Evolutionary conservation across 2,113 vertebrate species (phyloP).

Genomic region (Rhinopomastus cyanomelas): DNA sequence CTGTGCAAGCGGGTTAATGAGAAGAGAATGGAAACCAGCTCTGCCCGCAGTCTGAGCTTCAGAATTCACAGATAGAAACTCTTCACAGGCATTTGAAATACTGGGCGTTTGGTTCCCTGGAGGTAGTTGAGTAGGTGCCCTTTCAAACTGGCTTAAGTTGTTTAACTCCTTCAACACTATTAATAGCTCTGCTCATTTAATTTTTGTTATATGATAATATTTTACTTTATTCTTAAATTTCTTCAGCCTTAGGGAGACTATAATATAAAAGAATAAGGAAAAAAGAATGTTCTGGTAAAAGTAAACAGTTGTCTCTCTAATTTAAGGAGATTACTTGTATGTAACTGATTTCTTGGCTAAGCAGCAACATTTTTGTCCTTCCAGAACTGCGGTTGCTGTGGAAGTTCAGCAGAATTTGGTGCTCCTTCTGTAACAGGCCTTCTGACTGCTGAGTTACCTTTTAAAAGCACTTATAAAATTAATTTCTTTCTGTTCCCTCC

Average conservation of each 20-base stretch:
- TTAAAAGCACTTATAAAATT: too few species aligned
- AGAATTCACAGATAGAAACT: neutral
- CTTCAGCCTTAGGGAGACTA: neutral
- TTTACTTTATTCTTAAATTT: neutral
- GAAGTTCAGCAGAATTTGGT: neutral
- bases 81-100: neutral
- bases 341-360: neutral
- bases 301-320: neutral
- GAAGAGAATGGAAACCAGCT: neutral
- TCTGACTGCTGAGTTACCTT: too few species aligned
- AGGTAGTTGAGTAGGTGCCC: neutral
- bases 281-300: neutral
- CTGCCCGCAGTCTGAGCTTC: neutral
- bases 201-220: neutral
- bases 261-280: neutral
- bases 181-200: neutral
- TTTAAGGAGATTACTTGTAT: neutral
- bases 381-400: fast-evolving
- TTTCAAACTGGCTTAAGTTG: neutral
- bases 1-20: neutral
- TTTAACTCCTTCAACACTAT: neutral
- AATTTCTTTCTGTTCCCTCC: neutral
- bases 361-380: neutral
- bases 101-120: neutral
- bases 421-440: neutral